Evolutionary conservation across 2,113 vertebrate species (phyloP), one percentile per base, ranked within the genome.

Genomic region (Neodontobutis hainanensis): DNA sequence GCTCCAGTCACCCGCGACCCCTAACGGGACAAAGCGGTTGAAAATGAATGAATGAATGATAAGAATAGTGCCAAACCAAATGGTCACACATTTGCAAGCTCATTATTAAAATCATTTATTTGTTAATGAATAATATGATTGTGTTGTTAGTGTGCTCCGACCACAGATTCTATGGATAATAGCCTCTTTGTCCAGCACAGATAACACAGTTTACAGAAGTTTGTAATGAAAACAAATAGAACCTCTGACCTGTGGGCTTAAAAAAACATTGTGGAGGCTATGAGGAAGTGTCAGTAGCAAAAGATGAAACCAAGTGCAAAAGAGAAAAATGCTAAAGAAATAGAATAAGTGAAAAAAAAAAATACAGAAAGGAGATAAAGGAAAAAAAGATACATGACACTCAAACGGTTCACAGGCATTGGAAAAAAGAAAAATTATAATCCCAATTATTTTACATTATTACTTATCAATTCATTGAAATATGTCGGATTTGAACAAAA

Each of bases 1-100:
- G n/a, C n/a, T n/a, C n/a, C n/a, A n/a, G n/a, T n/a, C n/a, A n/a
- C n/a, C n/a, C n/a, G n/a, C n/a, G n/a, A n/a, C n/a, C n/a, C n/a
- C n/a, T n/a, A n/a, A n/a, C n/a, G n/a, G n/a, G n/a, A n/a, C n/a
- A n/a, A n/a, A n/a, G n/a, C n/a, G n/a, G n/a, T n/a, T n/a, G n/a
- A n/a, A n/a, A n/a, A n/a, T n/a, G n/a, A n/a, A n/a, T n/a, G n/a
- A n/a, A n/a, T n/a, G n/a, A n/a, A n/a, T n/a, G n/a, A n/a, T n/a
- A n/a, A 27, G 19, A 27, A 27, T 27, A 27, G 19, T 27, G 19
- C 19, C 19, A 3, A 1, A 27, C 19, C 19, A 27, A 27, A 27
- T 27, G 4, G 69, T 81, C 82, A 65, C 71, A 76, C 77, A 78
- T 85, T 89, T 85, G 62, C 79, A 72, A 79, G 61, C 71, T 87